Evolutionary conservation across 2,113 vertebrate species (phyloP).

Genomic region (Callipepla squamata): DNA sequence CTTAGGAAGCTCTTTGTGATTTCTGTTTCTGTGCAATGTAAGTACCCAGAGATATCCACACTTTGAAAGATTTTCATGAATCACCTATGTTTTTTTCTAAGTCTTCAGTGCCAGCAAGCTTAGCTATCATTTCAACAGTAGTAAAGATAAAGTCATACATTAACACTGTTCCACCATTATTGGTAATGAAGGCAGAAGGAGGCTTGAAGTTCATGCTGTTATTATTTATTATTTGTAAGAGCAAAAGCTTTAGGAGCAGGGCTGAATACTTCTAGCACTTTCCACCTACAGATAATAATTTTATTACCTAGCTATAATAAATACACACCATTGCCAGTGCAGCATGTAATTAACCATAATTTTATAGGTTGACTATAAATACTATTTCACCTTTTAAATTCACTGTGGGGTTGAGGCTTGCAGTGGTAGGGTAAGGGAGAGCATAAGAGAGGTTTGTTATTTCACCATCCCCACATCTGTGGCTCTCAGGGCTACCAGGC

Average conservation of each 20-base stretch:
- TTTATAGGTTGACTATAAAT: not conserved
- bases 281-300: not conserved
- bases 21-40: not conserved
- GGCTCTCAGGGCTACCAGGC: not conserved
- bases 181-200: not conserved
- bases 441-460: not conserved
- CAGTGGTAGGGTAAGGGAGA: not conserved
- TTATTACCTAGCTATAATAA: not conserved
- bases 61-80: not conserved
- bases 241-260: not conserved
- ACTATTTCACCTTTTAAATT: not conserved
- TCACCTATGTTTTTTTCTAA: not conserved
- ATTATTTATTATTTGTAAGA: not conserved
- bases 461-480: fast-evolving
- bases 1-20: not conserved
- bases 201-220: not conserved
- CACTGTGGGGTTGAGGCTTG: not conserved
- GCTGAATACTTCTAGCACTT: not conserved
- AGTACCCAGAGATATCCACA: not conserved
- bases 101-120: not conserved
- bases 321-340: not conserved
- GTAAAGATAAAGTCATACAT: not conserved
- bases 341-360: not conserved
- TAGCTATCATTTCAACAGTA: not conserved
- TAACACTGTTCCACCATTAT: not conserved